A percentile compares a stretch with the other conserved stretches of the same genome.
These are phyloP conservation scores for Eclectus roratus DNA, from an alignment of 2,113 vertebrate species.

Conservation along the genomic window DNA sequence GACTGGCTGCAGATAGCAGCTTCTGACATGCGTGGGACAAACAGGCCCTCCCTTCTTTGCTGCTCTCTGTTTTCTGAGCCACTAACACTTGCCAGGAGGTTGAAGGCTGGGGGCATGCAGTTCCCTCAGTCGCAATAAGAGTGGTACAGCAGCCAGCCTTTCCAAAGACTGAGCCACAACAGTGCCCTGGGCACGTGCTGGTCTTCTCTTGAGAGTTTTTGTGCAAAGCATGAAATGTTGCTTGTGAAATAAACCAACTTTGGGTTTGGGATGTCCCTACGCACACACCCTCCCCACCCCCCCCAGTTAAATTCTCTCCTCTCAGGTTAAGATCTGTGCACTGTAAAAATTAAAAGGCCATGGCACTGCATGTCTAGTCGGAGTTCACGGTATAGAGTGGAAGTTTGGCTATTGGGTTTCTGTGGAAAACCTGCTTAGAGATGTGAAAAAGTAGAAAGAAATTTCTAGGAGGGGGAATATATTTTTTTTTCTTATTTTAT, in stretches of 20 bases:
- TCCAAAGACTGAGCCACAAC: background rate
- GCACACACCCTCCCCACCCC: fast-evolving
- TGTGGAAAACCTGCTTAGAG: background rate
- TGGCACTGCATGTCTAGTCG: background rate
- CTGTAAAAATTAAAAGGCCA: background rate
- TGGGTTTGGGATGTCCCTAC: background rate
- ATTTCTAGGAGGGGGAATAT: too few relatives aligned
- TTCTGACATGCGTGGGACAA: background rate
- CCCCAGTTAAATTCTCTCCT: background rate
- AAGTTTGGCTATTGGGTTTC: background rate
- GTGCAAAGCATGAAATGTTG: background rate
- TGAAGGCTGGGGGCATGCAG: background rate
- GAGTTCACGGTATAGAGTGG: background rate
- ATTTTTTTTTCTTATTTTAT: background rate
- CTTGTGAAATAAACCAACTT: background rate
- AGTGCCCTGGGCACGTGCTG: background rate
- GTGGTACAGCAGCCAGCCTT: background rate
- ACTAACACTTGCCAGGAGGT: background rate
- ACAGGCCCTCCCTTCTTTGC: background rate
- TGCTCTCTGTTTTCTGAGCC: background rate
- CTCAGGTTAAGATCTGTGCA: background rate
- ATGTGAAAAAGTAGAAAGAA: background rate
- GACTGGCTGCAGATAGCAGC: background rate
- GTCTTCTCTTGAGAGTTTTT: background rate
- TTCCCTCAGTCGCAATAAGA: fast-evolving